Conservation (phyloP, 1,140 invertebrate species). For the Ceratosolen solmsi region DNA sequence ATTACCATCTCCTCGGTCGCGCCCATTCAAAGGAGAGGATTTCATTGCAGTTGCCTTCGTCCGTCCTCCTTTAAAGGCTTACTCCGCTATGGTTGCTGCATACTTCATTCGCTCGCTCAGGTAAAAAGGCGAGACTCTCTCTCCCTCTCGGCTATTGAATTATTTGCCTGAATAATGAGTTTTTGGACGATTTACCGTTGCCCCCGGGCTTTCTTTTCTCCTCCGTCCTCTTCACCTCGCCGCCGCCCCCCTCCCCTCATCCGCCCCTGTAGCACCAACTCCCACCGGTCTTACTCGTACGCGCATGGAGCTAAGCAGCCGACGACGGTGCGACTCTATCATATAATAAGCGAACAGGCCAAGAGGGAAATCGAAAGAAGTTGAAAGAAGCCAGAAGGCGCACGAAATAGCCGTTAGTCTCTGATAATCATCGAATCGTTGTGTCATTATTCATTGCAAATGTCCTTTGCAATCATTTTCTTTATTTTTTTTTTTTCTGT, state of each 20-base stretch:
- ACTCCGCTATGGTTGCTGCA: not conserved
- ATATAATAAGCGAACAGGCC: too few species aligned
- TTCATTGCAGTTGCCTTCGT: not conserved
- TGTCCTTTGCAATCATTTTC: too few species aligned
- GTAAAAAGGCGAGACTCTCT: not conserved
- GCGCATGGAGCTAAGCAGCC: too few species aligned
- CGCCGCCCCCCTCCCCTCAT: not conserved
- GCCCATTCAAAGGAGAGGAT: not conserved
- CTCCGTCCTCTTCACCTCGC: not conserved
- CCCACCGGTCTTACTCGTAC: too few species aligned
- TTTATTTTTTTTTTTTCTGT: too few species aligned
- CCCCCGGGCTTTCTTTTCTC: not conserved
- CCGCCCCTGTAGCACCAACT: not conserved
- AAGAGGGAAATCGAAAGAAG: too few species aligned
- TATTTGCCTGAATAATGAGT: slow-evolving; percentile 44
- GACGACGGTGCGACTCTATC: too few species aligned
- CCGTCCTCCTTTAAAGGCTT: slow-evolving; percentile 24
- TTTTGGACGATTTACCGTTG: not conserved
- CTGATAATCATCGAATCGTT: too few species aligned
- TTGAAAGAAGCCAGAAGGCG: too few species aligned
- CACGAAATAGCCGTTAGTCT: too few species aligned
- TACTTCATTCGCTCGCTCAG: too few species aligned
- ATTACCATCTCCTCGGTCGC: not conserved
- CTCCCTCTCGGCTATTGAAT: slow-evolving; percentile 31
- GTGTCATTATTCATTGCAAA: too few species aligned